Evolutionary conservation across 2,113 vertebrate species (phyloP).

Genomic region (Eclectus roratus): DNA sequence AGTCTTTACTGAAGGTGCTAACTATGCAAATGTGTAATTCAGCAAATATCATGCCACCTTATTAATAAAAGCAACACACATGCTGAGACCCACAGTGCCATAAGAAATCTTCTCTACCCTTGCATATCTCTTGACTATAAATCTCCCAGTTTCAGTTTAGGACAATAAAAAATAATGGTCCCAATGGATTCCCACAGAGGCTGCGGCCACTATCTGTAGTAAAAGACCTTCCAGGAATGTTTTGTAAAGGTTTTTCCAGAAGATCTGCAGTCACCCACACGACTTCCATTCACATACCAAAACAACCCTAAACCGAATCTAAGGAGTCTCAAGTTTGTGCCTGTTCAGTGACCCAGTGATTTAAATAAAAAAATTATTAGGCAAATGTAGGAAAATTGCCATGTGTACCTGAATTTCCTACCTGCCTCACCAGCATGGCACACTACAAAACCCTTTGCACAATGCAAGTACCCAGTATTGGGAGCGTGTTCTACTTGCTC

Average conservation of each 20-base stretch:
- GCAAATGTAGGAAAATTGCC: not conserved
- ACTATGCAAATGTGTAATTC: not conserved
- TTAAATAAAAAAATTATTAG: not conserved
- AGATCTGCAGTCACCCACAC: not conserved
- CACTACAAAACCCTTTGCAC: not conserved
- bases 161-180: not conserved
- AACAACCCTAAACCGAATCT: not conserved
- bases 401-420: not conserved
- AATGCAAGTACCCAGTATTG: rapidly evolving
- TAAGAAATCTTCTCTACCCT: not conserved
- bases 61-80: not conserved
- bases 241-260: not conserved
- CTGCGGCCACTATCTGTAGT: not conserved
- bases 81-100: not conserved
- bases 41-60: not conserved
- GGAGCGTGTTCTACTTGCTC: not conserved
- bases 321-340: not conserved
- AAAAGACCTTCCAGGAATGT: not conserved
- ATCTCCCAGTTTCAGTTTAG: not conserved
- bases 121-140: not conserved
- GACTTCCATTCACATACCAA: not conserved
- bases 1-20: not conserved
- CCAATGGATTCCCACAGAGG: not conserved
- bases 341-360: not conserved
- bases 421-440: rapidly evolving